These are phyloP conservation scores for Steatocranus sp. DNA, from an alignment of 2,797 vertebrate species.

Conservation along the genomic window DNA sequence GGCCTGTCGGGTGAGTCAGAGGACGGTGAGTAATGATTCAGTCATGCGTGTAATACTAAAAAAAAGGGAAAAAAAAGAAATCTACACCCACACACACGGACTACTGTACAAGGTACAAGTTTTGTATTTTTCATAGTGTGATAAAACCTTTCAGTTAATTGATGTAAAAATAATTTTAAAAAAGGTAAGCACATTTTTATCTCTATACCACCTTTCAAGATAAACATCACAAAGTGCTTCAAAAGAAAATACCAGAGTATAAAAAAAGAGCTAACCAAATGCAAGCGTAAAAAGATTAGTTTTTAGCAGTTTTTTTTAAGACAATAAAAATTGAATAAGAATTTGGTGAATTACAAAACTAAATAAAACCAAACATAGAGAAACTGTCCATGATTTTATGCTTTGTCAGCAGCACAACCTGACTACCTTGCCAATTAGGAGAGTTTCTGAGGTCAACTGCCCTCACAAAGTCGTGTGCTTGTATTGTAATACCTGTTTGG, in stretches of 20 bases:
- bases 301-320: not conserved
- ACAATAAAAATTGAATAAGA: not conserved
- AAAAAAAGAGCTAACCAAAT: not conserved
- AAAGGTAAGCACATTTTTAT: not conserved
- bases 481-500: not conserved
- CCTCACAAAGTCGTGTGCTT: not conserved
- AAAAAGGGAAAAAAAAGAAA: not conserved
- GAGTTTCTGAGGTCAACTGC: not conserved
- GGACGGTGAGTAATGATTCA: slow-evolving; percentile 24
- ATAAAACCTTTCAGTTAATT: not conserved
- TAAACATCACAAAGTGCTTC: not conserved
- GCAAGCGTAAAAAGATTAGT: not conserved
- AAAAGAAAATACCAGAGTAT: not conserved
- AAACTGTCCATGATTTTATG: not conserved
- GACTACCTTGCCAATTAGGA: not conserved
- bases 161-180: not conserved
- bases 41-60: not conserved
- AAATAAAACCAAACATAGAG: not conserved
- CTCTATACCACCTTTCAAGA: not conserved
- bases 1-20: slow-evolving; percentile 27
- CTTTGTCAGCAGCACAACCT: not conserved
- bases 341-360: not conserved
- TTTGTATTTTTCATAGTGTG: not conserved
- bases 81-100: not conserved
- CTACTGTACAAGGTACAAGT: not conserved